These are phyloP conservation scores for Myrmecophaga tridactyla DNA, from an alignment of 2,113 vertebrate species.

Conservation along the genomic window DNA sequence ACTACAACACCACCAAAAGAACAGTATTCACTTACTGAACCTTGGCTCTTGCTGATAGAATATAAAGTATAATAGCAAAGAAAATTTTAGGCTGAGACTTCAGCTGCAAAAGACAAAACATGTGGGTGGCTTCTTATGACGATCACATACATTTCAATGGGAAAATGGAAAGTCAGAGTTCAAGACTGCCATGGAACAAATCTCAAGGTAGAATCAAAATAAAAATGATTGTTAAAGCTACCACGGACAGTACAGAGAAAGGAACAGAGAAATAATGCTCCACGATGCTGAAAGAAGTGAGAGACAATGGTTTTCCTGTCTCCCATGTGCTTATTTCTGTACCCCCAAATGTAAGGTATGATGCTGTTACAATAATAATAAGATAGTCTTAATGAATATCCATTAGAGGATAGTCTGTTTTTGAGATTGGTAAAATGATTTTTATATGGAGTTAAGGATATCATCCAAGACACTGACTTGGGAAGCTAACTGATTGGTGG, in stretches of 20 bases:
- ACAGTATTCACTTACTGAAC: constrained; percentile 54
- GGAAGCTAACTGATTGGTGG: background rate
- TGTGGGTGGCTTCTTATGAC: constrained; percentile 61
- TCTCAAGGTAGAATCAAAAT: constrained; percentile 49
- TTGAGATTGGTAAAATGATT: background rate
- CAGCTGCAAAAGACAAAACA: constrained; percentile 69
- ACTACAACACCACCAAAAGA: constrained; percentile 45
- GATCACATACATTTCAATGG: constrained; percentile 54
- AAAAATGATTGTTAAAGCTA: constrained; percentile 57
- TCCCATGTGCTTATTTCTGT: background rate
- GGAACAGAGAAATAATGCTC: constrained; percentile 16
- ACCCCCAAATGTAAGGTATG: background rate
- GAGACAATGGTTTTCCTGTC: background rate
- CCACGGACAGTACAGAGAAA: background rate
- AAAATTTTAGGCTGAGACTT: constrained; percentile 54
- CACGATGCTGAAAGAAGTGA: background rate
- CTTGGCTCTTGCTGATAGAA: constrained; percentile 68
- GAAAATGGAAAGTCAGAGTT: constrained; percentile 60
- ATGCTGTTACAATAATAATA: background rate
- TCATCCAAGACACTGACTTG: background rate
- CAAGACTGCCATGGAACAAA: constrained; percentile 37
- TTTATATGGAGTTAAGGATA: background rate
- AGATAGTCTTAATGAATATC: background rate
- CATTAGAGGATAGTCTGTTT: background rate
- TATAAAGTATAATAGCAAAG: constrained; percentile 64